Percentiles rank a stretch among this genome's conserved stretches.
Conservation (phyloP, 37 sponge, comb jelly and placozoan species). For the Geodia barretti region DNA sequence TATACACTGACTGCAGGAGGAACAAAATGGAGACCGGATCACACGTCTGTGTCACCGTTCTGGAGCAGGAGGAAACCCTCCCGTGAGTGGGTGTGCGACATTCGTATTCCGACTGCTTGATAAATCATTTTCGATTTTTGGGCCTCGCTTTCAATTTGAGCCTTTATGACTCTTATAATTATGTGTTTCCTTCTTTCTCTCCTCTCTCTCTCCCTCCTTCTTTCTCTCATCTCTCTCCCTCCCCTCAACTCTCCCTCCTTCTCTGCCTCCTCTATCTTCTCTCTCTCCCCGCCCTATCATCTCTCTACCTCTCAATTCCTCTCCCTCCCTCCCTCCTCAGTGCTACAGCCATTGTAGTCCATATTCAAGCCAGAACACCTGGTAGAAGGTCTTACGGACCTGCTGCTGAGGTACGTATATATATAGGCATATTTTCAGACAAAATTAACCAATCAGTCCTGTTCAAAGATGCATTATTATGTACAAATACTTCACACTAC, state of each 20-base stretch:
- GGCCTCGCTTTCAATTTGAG: no score
- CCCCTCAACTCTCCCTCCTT: background rate
- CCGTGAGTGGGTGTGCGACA: no score
- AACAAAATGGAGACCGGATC: slow-evolving; percentile 16
- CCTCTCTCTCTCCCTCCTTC: background rate
- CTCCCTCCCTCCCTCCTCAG: background rate
- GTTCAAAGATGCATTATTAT: no score
- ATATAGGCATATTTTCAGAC: no score
- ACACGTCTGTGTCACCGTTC: slow-evolving; percentile 7
- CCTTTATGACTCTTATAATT: no score
- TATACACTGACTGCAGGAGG: slow-evolving; percentile 2
- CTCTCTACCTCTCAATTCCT: background rate
- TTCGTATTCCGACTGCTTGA: no score
- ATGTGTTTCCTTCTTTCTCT: background rate
- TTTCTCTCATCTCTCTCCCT: background rate
- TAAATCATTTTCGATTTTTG: no score
- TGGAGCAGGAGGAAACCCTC: slow-evolving; percentile 23
- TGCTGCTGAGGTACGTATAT: slow-evolving; percentile 32
- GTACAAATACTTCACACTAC: no score
- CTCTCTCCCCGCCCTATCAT: background rate
- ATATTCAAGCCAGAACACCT: slow-evolving; percentile 9
- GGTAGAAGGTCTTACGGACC: slow-evolving; percentile 31
- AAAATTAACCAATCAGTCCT: no score
- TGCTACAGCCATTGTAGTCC: slow-evolving; percentile 20
- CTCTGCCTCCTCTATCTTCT: background rate